Percentiles rank a stretch among this genome's conserved stretches.
These are phyloP conservation scores for Acleris holmiana DNA, from an alignment of 2,888 invertebrate genomes.

Conservation along the genomic window DNA sequence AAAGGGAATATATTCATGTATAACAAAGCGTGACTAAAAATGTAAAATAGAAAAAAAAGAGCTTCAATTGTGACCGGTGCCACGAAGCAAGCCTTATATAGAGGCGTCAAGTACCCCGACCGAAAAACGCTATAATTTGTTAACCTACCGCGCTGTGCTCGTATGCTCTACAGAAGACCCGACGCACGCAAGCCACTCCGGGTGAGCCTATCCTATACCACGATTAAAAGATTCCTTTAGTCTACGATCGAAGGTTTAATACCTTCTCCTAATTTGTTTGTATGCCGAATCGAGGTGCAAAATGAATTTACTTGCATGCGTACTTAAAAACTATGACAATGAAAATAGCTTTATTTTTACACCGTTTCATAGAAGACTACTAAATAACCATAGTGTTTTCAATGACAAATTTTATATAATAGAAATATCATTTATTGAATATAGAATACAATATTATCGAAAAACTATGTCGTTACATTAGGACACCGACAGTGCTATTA, in stretches of 20 bases:
- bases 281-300: conserved; percentile 79
- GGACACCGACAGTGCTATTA: conserved; percentile 79
- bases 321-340: conserved; percentile 79
- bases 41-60: conserved; percentile 7
- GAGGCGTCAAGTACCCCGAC: conserved; percentile 21
- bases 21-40: conserved; percentile 16
- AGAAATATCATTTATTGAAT: conserved; percentile 83
- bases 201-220: conserved; percentile 73
- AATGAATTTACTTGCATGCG: conserved; percentile 80
- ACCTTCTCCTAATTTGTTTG: conserved; percentile 76
- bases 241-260: conserved; percentile 70
- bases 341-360: conserved; percentile 77
- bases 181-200: conserved; percentile 28
- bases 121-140: conserved; percentile 26
- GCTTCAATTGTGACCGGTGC: conserved; percentile 8
- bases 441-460: conserved; percentile 83
- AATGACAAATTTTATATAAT: conserved; percentile 81
- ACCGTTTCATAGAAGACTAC: conserved; percentile 79
- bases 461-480: conserved; percentile 80
- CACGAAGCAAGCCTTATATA: conserved; percentile 21
- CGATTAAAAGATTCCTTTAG: conserved; percentile 74
- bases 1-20: conserved; percentile 16
- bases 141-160: conserved; percentile 32
- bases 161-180: conserved; percentile 26
- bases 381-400: conserved; percentile 77